A percentile compares a stretch with the other conserved stretches of the same genome.
Evolutionary conservation across 2,888 invertebrate species (phyloP).

Genomic region (Drosophila mayaguana): DNA sequence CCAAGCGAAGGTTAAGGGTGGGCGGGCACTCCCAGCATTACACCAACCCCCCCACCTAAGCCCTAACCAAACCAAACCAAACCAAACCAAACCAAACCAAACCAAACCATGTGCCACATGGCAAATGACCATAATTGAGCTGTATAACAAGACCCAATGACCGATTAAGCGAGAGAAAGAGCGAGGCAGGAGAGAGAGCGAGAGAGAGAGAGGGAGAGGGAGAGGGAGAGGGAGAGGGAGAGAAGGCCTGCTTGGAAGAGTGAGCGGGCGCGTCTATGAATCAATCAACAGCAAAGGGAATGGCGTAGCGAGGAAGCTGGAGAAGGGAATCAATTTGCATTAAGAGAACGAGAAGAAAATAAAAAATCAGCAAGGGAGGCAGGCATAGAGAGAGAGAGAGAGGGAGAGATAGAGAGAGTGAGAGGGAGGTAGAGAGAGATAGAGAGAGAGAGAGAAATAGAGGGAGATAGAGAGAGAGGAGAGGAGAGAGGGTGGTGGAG

Average conservation of each 20-base stretch:
- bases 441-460: no score
- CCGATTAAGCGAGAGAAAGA: conserved; percentile 65
- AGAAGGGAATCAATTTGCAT: conserved; percentile 36
- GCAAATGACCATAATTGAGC: conserved; percentile 79
- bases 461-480: background rate
- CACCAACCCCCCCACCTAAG: background rate
- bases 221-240: background rate
- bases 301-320: conserved; percentile 1
- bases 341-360: conserved; percentile 12
- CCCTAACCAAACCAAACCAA: background rate
- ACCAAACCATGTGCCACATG: conserved; percentile 69
- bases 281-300: conserved; percentile 30
- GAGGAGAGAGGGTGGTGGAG: no score
- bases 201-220: background rate
- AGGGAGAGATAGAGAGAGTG: no score
- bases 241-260: background rate
- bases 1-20: conserved; percentile 36
- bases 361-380: background rate
- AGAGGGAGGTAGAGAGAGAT: no score
- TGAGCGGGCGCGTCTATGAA: conserved; percentile 22
- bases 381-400: background rate
- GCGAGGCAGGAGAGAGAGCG: background rate
- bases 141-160: conserved; percentile 80
- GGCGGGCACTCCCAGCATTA: conserved; percentile 10
- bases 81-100: background rate